These are phyloP conservation scores for Synergus laeviventris DNA, from an alignment of 2,888 invertebrate genomes.

Conservation along the genomic window DNA sequence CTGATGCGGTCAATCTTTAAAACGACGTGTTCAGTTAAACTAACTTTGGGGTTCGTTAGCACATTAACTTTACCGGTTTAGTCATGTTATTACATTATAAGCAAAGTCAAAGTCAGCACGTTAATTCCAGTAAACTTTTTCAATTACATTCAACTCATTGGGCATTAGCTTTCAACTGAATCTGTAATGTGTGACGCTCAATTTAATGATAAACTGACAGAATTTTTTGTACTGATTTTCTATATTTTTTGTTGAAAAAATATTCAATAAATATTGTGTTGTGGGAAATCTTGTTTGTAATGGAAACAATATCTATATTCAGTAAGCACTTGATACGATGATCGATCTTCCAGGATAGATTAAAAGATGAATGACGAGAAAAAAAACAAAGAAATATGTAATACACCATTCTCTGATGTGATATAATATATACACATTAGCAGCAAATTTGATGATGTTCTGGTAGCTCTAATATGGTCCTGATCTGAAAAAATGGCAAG, in stretches of 20 bases:
- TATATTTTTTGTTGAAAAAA: too few relatives aligned
- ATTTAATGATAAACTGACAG: too few relatives aligned
- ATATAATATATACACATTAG: neutral
- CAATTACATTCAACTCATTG: neutral
- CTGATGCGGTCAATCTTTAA: conserved; percentile 17
- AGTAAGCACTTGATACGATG: neutral
- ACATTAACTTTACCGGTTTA: neutral
- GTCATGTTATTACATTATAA: conserved; percentile 5
- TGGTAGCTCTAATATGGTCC: too few relatives aligned
- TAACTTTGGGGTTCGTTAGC: conserved; percentile 4
- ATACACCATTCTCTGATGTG: neutral
- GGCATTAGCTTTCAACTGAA: neutral
- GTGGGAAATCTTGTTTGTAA: neutral
- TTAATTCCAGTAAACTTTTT: conserved; percentile 1
- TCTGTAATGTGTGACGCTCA: too few relatives aligned
- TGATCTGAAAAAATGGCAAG: too few relatives aligned
- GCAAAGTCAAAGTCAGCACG: neutral
- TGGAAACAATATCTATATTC: neutral
- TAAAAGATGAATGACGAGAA: neutral
- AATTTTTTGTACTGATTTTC: too few relatives aligned
- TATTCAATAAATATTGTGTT: neutral
- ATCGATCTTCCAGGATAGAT: neutral
- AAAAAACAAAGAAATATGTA: neutral
- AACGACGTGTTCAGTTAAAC: conserved; percentile 2
- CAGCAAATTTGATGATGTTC: too few relatives aligned